Evolutionary conservation across 2,797 vertebrate species (phyloP).

Genomic region (Mastacembelus armatus): DNA sequence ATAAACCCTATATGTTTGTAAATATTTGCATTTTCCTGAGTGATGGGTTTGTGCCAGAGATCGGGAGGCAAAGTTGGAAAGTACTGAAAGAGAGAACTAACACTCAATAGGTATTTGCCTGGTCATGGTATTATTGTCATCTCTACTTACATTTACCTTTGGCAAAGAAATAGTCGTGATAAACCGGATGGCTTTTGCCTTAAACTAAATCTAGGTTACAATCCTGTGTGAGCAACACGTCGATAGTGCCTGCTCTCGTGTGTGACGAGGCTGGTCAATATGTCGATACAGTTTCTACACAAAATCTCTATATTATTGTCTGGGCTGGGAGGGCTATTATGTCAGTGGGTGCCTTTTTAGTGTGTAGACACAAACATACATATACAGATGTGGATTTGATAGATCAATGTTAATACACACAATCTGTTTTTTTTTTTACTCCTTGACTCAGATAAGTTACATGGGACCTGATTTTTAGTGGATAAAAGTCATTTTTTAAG

Average conservation of each 20-base stretch:
- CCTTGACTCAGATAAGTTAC: neutral
- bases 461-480: neutral
- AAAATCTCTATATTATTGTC: constrained; percentile 37
- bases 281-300: constrained; percentile 44
- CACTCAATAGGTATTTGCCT: no score
- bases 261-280: constrained; percentile 48
- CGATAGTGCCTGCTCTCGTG: constrained; percentile 28
- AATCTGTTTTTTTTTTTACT: constrained; percentile 12
- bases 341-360: constrained; percentile 28
- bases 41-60: no score
- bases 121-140: no score
- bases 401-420: constrained; percentile 25
- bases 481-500: constrained; percentile 22
- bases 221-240: constrained; percentile 37
- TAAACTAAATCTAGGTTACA: constrained; percentile 30
- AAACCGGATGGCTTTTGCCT: constrained; percentile 13
- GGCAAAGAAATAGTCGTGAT: neutral
- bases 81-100: no score
- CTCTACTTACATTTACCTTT: constrained; percentile 2
- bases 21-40: no score
- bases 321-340: constrained; percentile 33
- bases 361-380: constrained; percentile 12
- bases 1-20: no score
- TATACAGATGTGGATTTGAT: constrained; percentile 15
- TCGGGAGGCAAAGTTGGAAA: no score